A percentile compares a stretch with the other conserved stretches of the same genome.
Evolutionary conservation across 2,797 vertebrate species (phyloP).

Genomic region (Nyctalus aviator): DNA sequence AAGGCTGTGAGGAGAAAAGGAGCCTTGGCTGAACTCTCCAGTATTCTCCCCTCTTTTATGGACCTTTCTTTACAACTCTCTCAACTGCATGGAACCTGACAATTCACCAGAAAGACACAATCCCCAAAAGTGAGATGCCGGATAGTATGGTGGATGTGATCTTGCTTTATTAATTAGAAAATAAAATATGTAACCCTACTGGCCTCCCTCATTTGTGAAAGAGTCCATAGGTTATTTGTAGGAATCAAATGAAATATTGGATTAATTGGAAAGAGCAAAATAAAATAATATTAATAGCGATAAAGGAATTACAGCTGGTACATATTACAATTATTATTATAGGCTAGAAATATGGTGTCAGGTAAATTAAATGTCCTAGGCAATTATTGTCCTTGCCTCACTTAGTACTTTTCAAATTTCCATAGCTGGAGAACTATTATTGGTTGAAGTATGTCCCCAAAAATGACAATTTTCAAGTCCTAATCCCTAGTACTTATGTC

Average conservation of each 20-base stretch:
- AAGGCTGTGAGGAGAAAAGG: constrained; percentile 13
- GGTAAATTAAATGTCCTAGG: not conserved
- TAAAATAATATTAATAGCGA: not conserved
- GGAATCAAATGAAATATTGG: constrained; percentile 21
- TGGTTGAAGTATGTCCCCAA: not conserved
- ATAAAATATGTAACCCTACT: not conserved
- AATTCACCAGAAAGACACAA: not conserved
- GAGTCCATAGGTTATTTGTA: not conserved
- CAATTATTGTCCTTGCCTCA: not conserved
- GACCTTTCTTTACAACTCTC: not conserved
- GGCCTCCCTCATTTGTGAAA: not conserved
- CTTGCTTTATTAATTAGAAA: not conserved
- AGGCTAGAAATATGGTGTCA: not conserved
- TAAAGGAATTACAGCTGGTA: not conserved
- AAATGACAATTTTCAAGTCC: not conserved
- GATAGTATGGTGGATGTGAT: not conserved
- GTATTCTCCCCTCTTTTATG: not conserved
- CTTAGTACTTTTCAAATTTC: not conserved
- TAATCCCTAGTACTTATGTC: not conserved
- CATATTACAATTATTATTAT: not conserved
- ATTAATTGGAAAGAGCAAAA: constrained; percentile 34
- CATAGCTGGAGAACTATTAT: not conserved
- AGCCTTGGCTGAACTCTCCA: not conserved
- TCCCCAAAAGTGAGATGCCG: not conserved
- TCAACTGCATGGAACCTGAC: not conserved